These are phyloP conservation scores for Turnix velox DNA, from an alignment of 2,113 vertebrate genomes.

Conservation along the genomic window DNA sequence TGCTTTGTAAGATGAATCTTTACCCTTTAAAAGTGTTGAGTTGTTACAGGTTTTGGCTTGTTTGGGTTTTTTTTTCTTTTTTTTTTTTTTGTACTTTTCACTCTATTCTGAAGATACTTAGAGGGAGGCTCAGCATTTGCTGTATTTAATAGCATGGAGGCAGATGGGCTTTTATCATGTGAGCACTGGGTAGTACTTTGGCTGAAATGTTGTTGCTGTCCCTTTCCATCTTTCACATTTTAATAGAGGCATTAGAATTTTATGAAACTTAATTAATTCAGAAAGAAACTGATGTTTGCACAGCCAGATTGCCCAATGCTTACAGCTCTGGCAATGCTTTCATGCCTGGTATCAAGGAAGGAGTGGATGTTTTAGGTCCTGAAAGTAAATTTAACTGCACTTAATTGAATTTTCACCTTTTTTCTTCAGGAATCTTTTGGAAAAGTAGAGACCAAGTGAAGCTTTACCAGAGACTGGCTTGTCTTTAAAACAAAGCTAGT, in stretches of 20 bases:
- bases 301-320: not conserved
- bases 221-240: not conserved
- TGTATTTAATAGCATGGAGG: not conserved
- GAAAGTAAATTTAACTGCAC: not conserved
- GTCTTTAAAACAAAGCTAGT: not conserved
- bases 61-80: fast-evolving
- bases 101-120: not conserved
- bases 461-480: not conserved
- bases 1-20: not conserved
- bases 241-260: not conserved
- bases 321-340: not conserved
- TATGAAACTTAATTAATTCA: not conserved
- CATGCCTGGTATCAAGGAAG: not conserved
- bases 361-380: not conserved
- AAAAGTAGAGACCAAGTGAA: not conserved
- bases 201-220: not conserved
- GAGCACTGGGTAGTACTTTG: not conserved
- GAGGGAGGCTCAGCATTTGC: not conserved
- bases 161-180: not conserved
- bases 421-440: not conserved
- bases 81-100: not conserved
- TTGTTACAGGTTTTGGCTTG: not conserved
- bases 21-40: not conserved
- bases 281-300: not conserved
- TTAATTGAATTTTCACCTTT: not conserved